phyloP scores from a whole-genome alignment of 1,140 invertebrate species.

The Heliothis virescens region DNA sequence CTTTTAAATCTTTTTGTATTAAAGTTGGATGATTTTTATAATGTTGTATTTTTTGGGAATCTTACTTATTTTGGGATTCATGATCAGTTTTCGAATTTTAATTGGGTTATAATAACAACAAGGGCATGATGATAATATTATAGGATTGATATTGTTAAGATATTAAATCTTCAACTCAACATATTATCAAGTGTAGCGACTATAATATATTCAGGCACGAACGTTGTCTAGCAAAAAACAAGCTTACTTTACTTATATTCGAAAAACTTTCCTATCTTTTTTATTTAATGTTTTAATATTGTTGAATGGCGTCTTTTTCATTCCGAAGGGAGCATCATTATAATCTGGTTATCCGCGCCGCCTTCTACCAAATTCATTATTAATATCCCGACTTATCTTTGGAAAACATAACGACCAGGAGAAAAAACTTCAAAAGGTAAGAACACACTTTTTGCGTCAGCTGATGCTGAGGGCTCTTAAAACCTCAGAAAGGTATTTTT shows the following conservation, averaged over 20 bases:
- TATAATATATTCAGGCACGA: too few species aligned
- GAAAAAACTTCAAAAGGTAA: slow-evolving; percentile 20
- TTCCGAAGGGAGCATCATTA: not conserved
- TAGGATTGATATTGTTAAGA: too few species aligned
- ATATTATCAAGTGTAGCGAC: too few species aligned
- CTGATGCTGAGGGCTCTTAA: slow-evolving; percentile 21
- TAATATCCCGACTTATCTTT: slow-evolving; percentile 22
- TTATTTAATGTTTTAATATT: too few species aligned
- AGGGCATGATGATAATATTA: too few species aligned
- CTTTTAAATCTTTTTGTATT: not conserved
- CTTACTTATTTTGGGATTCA: not conserved
- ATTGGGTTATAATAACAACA: too few species aligned
- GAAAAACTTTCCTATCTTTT: too few species aligned
- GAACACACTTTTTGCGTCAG: slow-evolving; percentile 21
- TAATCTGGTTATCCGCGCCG: not conserved
- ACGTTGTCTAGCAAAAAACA: too few species aligned
- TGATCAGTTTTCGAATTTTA: too few species aligned
- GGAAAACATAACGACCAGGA: slow-evolving; percentile 25
- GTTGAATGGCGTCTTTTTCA: not conserved
- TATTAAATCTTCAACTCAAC: too few species aligned
- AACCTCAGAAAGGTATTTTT: slow-evolving; percentile 25
- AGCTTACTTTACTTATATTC: too few species aligned
- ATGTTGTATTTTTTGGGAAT: not conserved
- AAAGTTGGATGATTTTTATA: not conserved
- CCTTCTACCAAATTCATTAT: slow-evolving; percentile 19